Conservation (phyloP, 2,888 invertebrate species). For the Noctua fimbriata region DNA sequence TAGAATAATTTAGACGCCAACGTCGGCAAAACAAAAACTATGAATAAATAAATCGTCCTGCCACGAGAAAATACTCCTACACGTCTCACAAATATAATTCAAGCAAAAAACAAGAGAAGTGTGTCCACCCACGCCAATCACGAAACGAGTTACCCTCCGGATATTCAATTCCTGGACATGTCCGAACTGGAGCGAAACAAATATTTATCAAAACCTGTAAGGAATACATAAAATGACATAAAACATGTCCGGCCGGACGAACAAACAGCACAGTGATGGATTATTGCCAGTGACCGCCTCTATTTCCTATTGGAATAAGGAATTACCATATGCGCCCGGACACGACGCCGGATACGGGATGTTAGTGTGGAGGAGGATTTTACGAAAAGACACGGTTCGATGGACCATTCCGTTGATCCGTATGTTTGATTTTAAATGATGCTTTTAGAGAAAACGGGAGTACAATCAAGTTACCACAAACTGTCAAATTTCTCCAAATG, state of each 20-base stretch:
- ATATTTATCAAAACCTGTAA: conserved; percentile 90
- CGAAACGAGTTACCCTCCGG: conserved; percentile 82
- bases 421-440: background rate
- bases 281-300: conserved; percentile 90
- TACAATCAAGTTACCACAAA: background rate
- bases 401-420: background rate
- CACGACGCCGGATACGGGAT: conserved; percentile 65
- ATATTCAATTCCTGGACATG: conserved; percentile 89
- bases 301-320: conserved; percentile 90
- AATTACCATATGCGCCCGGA: conserved; percentile 90
- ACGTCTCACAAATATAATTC: conserved; percentile 65
- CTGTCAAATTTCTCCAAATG: no score
- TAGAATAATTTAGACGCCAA: background rate
- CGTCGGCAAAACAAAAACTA: conserved; percentile 22
- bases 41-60: conserved; percentile 47
- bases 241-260: conserved; percentile 84
- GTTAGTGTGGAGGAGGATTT: conserved; percentile 74
- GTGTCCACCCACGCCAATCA: conserved; percentile 83
- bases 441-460: background rate
- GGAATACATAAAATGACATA: conserved; percentile 90
- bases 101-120: conserved; percentile 70
- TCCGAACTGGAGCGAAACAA: conserved; percentile 87
- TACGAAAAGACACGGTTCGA: conserved; percentile 4
- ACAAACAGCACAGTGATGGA: conserved; percentile 87
- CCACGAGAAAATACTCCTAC: conserved; percentile 31